phyloP scores from a whole-genome alignment of 2,888 invertebrate genomes.

The Tenthredo notha region DNA sequence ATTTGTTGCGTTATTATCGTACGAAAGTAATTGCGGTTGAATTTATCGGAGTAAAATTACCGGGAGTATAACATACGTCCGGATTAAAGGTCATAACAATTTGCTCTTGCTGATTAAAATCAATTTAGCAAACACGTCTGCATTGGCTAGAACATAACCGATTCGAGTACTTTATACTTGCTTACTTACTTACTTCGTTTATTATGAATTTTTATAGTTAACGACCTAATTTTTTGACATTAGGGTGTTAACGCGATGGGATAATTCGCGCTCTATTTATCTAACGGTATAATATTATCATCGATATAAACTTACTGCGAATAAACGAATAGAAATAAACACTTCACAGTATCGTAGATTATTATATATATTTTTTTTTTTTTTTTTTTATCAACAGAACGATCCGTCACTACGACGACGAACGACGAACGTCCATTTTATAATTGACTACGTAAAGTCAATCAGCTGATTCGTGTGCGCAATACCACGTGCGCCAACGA shows the following conservation, averaged over 20 bases:
- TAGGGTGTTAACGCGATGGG: not conserved
- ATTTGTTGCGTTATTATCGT: not conserved
- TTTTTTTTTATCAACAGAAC: not conserved
- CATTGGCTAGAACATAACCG: not conserved
- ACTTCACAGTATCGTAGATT: not conserved
- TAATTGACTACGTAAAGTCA: conserved; percentile 35
- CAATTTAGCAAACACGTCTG: conserved; percentile 45
- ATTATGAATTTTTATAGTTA: not conserved
- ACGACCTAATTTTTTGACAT: not conserved
- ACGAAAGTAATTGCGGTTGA: not conserved
- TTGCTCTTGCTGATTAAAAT: conserved; percentile 25
- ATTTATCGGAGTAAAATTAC: not conserved
- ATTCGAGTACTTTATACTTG: not conserved
- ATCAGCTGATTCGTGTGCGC: conserved; percentile 30
- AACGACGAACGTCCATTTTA: conserved; percentile 45
- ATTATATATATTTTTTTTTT: too few relatives aligned
- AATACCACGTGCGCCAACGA: conserved; percentile 6
- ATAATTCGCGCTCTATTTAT: not conserved
- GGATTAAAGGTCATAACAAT: conserved; percentile 38
- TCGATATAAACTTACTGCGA: conserved; percentile 30
- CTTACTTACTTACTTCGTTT: not conserved
- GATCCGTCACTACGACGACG: conserved; percentile 13
- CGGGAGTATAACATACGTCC: not conserved
- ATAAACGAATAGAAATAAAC: not conserved
- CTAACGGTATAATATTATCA: not conserved